A percentile compares a stretch with the other conserved stretches of the same genome.
Conservation (phyloP, 2,113 vertebrate species). For the Hucho hucho region DNA sequence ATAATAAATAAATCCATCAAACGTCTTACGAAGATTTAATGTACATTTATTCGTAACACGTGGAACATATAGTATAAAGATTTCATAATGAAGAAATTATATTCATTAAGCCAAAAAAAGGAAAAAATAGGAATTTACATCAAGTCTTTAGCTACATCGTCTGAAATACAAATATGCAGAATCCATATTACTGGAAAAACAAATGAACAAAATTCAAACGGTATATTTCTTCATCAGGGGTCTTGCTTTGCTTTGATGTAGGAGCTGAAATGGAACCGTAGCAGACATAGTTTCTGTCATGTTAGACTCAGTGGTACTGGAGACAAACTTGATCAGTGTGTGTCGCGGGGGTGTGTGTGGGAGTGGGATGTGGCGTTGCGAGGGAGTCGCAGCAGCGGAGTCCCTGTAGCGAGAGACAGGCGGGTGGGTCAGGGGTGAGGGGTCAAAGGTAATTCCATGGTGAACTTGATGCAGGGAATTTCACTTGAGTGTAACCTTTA, state of each 20-base stretch:
- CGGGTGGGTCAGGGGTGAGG: slow-evolving; percentile 52
- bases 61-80: slow-evolving; percentile 99
- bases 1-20: slow-evolving; percentile 85
- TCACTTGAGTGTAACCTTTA: slow-evolving; percentile 54
- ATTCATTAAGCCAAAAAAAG: slow-evolving; percentile 99
- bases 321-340: slow-evolving; percentile 84
- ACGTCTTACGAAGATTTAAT: slow-evolving; percentile 99
- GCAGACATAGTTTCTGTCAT: slow-evolving; percentile 72
- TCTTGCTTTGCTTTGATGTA: slow-evolving; percentile 69
- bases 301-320: slow-evolving; percentile 78
- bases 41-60: slow-evolving; percentile 99
- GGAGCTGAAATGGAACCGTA: slow-evolving; percentile 85
- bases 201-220: slow-evolving; percentile 74
- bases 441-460: slow-evolving; percentile 61
- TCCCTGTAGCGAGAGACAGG: slow-evolving; percentile 49
- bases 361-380: slow-evolving; percentile 34
- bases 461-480: slow-evolving; percentile 53
- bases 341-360: slow-evolving; percentile 22
- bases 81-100: slow-evolving; percentile 99
- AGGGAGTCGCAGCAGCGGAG: slow-evolving; percentile 83
- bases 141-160: slow-evolving; percentile 99
- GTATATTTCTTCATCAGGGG: slow-evolving; percentile 84
- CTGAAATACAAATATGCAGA: slow-evolving; percentile 99
- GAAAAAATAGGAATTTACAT: slow-evolving; percentile 92
- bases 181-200: slow-evolving; percentile 91